Conservation (phyloP, 2,113 vertebrate genomes). For the Camelus bactrianus region DNA sequence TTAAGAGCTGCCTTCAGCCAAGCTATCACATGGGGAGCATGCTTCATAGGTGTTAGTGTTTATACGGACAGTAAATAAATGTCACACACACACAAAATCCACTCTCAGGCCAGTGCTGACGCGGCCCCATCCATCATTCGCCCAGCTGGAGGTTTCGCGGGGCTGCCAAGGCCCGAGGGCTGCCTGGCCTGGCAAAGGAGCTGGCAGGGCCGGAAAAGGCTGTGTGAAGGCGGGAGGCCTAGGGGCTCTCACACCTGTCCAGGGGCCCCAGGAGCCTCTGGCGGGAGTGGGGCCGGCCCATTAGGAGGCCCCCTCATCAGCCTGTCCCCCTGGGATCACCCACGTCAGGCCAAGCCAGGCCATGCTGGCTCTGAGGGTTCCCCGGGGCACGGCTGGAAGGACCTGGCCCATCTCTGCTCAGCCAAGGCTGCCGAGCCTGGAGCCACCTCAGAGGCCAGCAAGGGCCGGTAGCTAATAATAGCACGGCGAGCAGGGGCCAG, state of each 20-base stretch:
- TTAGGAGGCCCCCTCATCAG: background rate
- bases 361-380: background rate
- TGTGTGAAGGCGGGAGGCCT: background rate
- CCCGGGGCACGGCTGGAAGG: background rate
- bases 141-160: slow-evolving; percentile 81
- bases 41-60: slow-evolving; percentile 92
- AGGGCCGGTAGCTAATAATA: slow-evolving; percentile 63
- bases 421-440: slow-evolving; percentile 12
- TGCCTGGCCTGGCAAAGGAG: slow-evolving; percentile 49
- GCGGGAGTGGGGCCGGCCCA: background rate
- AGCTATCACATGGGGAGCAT: slow-evolving; percentile 87
- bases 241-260: slow-evolving; percentile 60
- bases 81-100: slow-evolving; percentile 89
- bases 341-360: background rate
- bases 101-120: slow-evolving; percentile 87
- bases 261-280: background rate
- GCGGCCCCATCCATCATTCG: slow-evolving; percentile 90
- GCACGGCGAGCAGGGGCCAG: background rate
- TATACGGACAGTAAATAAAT: slow-evolving; percentile 92
- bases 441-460: slow-evolving; percentile 56
- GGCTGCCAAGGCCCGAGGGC: slow-evolving; percentile 71
- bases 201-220: slow-evolving; percentile 49
- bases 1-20: slow-evolving; percentile 85
- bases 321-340: background rate
- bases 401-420: background rate